These are phyloP conservation scores for Bubo bubo DNA, from an alignment of 2,113 vertebrate genomes.

Conservation along the genomic window DNA sequence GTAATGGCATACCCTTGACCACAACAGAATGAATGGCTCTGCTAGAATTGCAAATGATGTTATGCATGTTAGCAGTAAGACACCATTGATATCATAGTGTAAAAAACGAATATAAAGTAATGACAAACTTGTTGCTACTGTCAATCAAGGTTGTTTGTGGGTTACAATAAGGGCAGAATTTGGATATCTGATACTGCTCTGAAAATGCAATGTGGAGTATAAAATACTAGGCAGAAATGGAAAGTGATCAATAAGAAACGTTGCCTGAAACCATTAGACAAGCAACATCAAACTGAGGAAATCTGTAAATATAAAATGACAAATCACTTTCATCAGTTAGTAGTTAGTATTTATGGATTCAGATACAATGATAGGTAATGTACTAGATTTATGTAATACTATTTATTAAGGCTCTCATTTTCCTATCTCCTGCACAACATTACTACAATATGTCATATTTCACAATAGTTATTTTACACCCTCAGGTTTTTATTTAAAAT, in stretches of 20 bases:
- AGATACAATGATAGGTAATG: background rate
- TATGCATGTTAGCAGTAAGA: background rate
- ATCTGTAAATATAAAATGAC: background rate
- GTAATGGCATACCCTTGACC: slow-evolving; percentile 42
- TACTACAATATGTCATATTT: background rate
- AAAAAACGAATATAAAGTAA: background rate
- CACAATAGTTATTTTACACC: background rate
- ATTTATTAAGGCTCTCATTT: background rate
- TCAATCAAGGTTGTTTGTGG: slow-evolving; percentile 1
- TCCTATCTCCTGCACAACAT: background rate
- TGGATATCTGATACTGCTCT: background rate
- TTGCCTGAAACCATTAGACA: background rate
- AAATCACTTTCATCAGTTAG: background rate
- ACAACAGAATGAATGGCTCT: background rate
- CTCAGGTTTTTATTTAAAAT: background rate
- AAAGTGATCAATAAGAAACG: background rate
- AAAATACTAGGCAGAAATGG: background rate
- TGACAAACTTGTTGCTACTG: background rate
- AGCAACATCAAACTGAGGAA: background rate
- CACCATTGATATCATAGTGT: background rate
- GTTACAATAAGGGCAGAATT: background rate
- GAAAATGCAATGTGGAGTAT: background rate
- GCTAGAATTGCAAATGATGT: slow-evolving; percentile 48
- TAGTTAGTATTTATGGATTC: background rate
- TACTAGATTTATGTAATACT: background rate